Conservation (phyloP, 1,140 invertebrate species). For the Lepidotrigona ventralis region DNA sequence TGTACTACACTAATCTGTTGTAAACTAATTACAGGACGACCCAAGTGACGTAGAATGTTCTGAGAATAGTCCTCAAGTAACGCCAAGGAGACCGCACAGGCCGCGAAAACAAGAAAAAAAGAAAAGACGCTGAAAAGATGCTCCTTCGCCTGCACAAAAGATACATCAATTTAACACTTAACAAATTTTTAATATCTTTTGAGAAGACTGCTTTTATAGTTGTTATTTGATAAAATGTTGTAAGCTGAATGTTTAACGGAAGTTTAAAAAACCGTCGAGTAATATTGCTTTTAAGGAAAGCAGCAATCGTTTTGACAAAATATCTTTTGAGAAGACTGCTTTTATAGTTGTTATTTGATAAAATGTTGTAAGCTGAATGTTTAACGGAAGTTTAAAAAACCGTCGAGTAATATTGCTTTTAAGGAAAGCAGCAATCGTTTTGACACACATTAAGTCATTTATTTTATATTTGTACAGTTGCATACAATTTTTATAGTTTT, state of each 20-base stretch:
- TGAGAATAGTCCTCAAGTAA: conserved; percentile 79
- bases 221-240: not conserved
- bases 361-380: not conserved
- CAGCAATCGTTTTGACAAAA: too few relatives aligned
- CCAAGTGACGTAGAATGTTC: conserved; percentile 78
- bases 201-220: not conserved
- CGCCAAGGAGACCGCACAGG: conserved; percentile 76
- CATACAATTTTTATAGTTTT: not conserved
- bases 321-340: not conserved
- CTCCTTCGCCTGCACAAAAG: not conserved
- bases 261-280: not conserved
- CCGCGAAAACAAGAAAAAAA: conserved; percentile 78
- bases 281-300: too few relatives aligned
- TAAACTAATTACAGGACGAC: conserved; percentile 72
- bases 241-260: not conserved
- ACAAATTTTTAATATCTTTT: not conserved
- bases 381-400: not conserved
- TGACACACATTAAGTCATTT: not conserved
- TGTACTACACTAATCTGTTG: too few relatives aligned
- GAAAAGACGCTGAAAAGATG: conserved; percentile 70
- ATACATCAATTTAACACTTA: not conserved
- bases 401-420: too few relatives aligned
- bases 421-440: not conserved
- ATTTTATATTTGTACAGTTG: not conserved
- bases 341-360: not conserved